Conservation (phyloP, 2,888 invertebrate genomes). For the Encarsia formosa region DNA sequence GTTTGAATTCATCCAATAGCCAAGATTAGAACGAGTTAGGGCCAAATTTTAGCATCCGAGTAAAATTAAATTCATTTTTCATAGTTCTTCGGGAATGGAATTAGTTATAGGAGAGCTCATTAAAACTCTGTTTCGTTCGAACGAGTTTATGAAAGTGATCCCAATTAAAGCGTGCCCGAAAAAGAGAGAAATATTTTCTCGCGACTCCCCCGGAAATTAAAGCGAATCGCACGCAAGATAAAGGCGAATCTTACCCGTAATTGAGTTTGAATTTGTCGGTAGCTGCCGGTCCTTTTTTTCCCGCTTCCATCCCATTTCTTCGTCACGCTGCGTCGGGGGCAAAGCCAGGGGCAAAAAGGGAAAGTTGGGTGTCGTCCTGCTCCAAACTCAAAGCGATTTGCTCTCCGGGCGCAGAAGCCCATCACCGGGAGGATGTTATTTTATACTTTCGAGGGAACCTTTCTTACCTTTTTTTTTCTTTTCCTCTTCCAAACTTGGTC, state of each 20-base stretch:
- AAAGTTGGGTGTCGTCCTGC: not conserved
- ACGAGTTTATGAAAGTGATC: no score
- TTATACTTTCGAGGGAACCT: slow-evolving; percentile 5
- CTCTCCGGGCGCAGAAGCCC: not conserved
- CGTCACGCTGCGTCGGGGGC: not conserved
- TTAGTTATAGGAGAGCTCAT: no score
- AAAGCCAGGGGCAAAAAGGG: slow-evolving; percentile 1
- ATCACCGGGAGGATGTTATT: slow-evolving; percentile 16
- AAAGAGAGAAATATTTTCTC: slow-evolving; percentile 8
- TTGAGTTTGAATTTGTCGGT: slow-evolving; percentile 25
- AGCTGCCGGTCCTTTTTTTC: slow-evolving; percentile 14
- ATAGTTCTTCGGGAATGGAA: no score
- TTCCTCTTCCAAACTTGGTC: not conserved
- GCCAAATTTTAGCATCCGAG: no score
- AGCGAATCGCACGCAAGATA: not conserved
- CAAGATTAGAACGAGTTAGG: no score
- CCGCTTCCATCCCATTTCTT: slow-evolving; percentile 24
- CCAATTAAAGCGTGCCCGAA: no score
- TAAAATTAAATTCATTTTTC: no score
- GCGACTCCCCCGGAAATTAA: slow-evolving; percentile 3
- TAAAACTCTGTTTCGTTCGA: no score
- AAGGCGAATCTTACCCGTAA: slow-evolving; percentile 22
- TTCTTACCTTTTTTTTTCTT: not conserved
- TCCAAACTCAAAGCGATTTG: slow-evolving; percentile 23
- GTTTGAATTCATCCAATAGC: no score